These are phyloP conservation scores for Mohoua ochrocephala DNA, from an alignment of 2,113 vertebrate species.

Conservation along the genomic window DNA sequence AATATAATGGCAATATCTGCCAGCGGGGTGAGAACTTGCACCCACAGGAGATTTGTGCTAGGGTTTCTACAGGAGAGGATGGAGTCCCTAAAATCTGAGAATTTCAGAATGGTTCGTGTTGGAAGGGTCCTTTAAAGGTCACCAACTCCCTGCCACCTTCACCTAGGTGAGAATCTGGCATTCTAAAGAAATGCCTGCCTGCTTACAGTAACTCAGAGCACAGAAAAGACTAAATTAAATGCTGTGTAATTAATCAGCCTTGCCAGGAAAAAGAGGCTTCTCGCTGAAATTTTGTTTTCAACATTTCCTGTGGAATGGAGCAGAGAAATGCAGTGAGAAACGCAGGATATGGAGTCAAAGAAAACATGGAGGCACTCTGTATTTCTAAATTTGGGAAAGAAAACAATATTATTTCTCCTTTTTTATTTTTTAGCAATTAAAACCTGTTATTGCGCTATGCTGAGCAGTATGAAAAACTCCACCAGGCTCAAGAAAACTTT, in stretches of 20 bases:
- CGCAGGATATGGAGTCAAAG: accelerated
- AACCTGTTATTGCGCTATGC: neutral
- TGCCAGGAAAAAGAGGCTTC: neutral
- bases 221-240: neutral
- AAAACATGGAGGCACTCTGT: neutral
- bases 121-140: neutral
- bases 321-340: neutral
- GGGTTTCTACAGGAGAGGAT: neutral
- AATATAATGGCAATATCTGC: neutral
- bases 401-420: neutral
- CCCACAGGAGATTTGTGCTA: neutral
- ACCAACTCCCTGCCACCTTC: neutral
- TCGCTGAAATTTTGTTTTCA: neutral
- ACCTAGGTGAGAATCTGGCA: neutral
- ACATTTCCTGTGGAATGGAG: neutral
- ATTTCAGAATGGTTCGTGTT: neutral
- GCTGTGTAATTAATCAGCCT: neutral
- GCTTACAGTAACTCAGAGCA: neutral
- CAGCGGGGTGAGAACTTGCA: neutral
- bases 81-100: neutral
- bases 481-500: neutral
- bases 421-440: neutral
- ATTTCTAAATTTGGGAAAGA: neutral
- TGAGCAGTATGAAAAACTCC: neutral
- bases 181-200: neutral